A percentile compares a stretch with the other conserved stretches of the same genome.
phyloP scores from a whole-genome alignment of 2,888 invertebrate species.

The Lycia hirtaria region DNA sequence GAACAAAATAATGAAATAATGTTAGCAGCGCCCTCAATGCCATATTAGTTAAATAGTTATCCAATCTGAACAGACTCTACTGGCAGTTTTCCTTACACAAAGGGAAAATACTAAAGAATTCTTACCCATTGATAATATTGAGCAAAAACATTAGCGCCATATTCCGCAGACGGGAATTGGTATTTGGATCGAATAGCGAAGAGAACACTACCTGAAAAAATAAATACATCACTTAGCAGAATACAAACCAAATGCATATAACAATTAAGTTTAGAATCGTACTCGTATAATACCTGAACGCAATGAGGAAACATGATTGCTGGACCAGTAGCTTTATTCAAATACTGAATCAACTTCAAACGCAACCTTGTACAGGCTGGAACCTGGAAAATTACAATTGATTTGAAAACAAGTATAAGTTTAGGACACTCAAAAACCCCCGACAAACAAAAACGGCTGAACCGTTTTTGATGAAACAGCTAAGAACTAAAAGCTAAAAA shows the following conservation, averaged over 20 bases:
- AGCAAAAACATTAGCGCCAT: conserved; percentile 93
- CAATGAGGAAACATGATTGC: conserved; percentile 92
- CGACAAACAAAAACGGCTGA: too few relatives aligned
- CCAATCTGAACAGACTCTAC: too few relatives aligned
- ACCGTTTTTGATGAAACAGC: too few relatives aligned
- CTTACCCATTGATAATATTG: conserved; percentile 92
- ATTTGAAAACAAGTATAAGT: neutral
- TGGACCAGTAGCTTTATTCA: conserved; percentile 89
- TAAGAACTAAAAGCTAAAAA: too few relatives aligned
- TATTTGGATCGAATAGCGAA: conserved; percentile 92
- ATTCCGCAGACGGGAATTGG: conserved; percentile 92
- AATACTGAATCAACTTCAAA: conserved; percentile 93
- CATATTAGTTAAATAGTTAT: too few relatives aligned
- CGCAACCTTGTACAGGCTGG: conserved; percentile 94
- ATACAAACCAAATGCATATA: conserved; percentile 2
- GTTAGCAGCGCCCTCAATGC: too few relatives aligned
- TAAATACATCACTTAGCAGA: neutral
- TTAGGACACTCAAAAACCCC: neutral
- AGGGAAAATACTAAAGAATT: neutral
- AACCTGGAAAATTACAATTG: conserved; percentile 61
- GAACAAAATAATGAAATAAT: too few relatives aligned
- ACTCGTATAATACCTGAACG: conserved; percentile 88
- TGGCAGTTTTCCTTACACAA: too few relatives aligned
- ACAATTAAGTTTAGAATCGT: neutral
- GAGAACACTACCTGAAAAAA: conserved; percentile 91